These are phyloP conservation scores for Doris montereyensis DNA, from an alignment of 2,888 invertebrate genomes.

Conservation along the genomic window DNA sequence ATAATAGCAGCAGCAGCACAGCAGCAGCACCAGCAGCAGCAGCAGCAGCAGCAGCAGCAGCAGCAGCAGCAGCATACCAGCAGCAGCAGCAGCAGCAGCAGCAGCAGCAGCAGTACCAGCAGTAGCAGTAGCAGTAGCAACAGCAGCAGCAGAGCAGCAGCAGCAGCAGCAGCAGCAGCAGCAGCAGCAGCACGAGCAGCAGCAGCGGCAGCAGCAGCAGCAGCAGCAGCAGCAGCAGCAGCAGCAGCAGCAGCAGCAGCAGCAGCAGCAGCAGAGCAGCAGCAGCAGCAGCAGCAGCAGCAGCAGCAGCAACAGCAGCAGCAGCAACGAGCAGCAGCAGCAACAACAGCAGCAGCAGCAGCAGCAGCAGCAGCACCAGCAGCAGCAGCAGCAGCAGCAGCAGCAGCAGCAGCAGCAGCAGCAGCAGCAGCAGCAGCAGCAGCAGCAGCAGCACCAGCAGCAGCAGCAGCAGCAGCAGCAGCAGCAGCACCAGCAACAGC, in stretches of 20 bases:
- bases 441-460: neutral
- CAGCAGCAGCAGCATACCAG: neutral
- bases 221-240: neutral
- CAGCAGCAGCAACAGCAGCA: neutral
- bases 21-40: neutral
- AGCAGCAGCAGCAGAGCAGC: neutral
- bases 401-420: neutral
- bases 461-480: neutral
- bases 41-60: neutral
- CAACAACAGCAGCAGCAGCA: neutral
- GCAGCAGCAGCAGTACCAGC: neutral
- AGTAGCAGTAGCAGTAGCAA: neutral
- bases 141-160: neutral
- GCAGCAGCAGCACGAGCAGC: neutral
- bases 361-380: neutral
- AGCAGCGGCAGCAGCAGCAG: neutral
- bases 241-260: neutral
- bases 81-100: neutral
- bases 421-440: neutral
- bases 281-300: too few species aligned
- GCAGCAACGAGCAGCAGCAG: neutral
- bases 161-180: neutral
- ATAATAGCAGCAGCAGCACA: too few species aligned
- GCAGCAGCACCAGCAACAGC: neutral
- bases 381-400: neutral